Evolutionary conservation across 2,113 vertebrate species (phyloP).

Genomic region (Phalacrocorax carbo): DNA sequence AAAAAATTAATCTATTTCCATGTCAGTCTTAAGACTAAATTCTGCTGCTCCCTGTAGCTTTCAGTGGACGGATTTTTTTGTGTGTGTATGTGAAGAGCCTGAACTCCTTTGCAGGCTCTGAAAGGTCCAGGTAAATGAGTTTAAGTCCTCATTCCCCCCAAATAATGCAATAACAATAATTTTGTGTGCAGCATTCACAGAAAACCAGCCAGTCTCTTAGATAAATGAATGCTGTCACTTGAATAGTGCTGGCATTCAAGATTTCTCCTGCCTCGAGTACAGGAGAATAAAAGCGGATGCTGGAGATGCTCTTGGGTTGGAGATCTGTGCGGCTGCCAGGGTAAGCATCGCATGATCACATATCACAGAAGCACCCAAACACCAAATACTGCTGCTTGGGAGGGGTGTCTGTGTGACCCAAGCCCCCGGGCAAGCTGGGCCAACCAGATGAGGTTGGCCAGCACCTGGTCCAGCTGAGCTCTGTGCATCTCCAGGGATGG

Average conservation of each 20-base stretch:
- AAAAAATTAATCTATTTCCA: slow-evolving; percentile 78
- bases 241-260: neutral
- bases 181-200: neutral
- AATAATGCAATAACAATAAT: slow-evolving; percentile 41
- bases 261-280: neutral
- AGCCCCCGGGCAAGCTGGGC: neutral
- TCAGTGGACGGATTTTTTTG: neutral
- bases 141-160: slow-evolving; percentile 6
- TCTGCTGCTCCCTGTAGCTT: slow-evolving; percentile 63
- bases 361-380: neutral
- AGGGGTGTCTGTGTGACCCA: neutral
- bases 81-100: neutral
- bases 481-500: neutral
- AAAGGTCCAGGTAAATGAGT: slow-evolving; percentile 55
- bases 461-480: neutral
- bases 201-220: neutral
- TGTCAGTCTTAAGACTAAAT: slow-evolving; percentile 71
- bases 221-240: neutral
- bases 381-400: neutral
- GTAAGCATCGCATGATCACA: rapidly evolving
- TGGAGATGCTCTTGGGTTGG: neutral
- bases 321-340: rapidly evolving
- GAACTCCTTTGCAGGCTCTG: slow-evolving; percentile 32
- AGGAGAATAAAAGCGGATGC: neutral
- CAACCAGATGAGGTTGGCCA: rapidly evolving